phyloP scores from a whole-genome alignment of 2,797 vertebrate genomes.

The Onychomys torridus region DNA sequence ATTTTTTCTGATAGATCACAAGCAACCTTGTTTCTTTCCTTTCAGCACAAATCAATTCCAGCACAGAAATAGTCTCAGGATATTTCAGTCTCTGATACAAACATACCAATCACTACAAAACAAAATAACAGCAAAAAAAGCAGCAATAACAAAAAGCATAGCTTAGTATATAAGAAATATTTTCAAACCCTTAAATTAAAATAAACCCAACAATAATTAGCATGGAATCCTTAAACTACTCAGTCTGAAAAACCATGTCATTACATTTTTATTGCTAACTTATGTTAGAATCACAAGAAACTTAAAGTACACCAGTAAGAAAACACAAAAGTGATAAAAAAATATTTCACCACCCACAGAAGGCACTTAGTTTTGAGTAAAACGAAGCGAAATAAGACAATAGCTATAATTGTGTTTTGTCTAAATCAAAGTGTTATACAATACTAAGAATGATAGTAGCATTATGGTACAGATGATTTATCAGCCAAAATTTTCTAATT shows the following conservation, averaged over 20 bases:
- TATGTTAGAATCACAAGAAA: not conserved
- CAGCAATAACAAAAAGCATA: not conserved
- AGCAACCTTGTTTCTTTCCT: not conserved
- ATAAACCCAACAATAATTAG: not conserved
- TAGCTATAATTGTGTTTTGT: not conserved
- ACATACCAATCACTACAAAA: not conserved
- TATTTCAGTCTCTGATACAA: not conserved
- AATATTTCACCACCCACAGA: not conserved
- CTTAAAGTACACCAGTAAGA: not conserved
- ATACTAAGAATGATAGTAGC: not conserved
- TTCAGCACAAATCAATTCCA: not conserved
- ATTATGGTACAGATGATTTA: not conserved
- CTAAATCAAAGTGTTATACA: not conserved
- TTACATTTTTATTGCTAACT: not conserved
- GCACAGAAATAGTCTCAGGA: not conserved
- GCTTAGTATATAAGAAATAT: not conserved
- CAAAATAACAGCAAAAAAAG: not conserved
- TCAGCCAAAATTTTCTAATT: not conserved
- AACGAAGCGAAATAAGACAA: not conserved
- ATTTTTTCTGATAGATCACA: not conserved
- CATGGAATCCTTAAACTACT: not conserved
- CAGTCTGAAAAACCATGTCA: not conserved
- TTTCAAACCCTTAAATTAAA: constrained; percentile 1
- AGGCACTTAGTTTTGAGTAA: not conserved
- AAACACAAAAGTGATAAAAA: constrained; percentile 5